Evolutionary conservation across 2,888 invertebrate genomes (phyloP).

Genomic region (Galerucella nymphaeae): DNA sequence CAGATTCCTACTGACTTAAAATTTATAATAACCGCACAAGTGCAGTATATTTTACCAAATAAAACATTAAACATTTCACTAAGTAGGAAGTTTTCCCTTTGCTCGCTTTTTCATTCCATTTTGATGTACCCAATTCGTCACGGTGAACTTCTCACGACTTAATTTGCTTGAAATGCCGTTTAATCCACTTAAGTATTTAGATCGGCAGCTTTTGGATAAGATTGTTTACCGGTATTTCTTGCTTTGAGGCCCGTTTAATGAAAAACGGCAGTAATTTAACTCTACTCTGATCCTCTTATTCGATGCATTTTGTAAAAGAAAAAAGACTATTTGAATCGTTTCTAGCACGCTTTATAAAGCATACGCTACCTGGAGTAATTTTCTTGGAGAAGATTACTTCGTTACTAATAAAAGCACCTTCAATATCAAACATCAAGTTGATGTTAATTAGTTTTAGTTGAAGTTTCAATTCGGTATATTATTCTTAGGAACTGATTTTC

Average conservation of each 20-base stretch:
- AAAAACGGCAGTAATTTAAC: slow-evolving; percentile 30
- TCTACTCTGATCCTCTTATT: slow-evolving; percentile 25
- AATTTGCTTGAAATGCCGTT: slow-evolving; percentile 32
- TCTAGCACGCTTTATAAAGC: background rate
- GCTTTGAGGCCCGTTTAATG: slow-evolving; percentile 28
- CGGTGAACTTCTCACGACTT: slow-evolving; percentile 30
- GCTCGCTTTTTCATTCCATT: background rate
- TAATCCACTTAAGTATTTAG: slow-evolving; percentile 32
- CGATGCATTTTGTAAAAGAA: background rate
- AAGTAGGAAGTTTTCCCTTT: background rate
- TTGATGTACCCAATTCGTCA: slow-evolving; percentile 20
- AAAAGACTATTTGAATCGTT: background rate
- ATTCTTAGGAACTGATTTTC: background rate
- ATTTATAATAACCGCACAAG: too few species aligned
- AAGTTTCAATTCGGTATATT: background rate
- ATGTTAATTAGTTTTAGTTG: background rate
- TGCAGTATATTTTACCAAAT: too few species aligned
- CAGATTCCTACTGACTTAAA: too few species aligned
- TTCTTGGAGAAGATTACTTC: background rate
- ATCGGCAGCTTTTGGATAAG: slow-evolving; percentile 31
- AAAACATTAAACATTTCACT: background rate
- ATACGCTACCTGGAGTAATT: background rate
- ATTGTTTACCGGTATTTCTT: slow-evolving; percentile 30
- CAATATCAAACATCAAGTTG: background rate
- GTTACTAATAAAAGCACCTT: background rate